Conservation (phyloP, 2,888 invertebrate species). For the Cerceris ruficornis region DNA sequence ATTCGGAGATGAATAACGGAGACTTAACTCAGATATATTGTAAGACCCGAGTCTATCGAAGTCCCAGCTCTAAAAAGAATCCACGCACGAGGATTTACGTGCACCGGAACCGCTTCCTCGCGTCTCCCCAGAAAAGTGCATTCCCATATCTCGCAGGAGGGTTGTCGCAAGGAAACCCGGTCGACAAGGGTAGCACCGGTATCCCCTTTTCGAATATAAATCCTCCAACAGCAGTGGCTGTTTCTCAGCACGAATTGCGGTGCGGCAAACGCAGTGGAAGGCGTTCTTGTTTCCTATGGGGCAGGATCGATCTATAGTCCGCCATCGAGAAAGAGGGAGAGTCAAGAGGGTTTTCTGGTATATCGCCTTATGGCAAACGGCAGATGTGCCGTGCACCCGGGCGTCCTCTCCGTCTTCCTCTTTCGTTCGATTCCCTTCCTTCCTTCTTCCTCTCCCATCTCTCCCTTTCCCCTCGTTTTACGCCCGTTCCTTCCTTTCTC, state of each 20-base stretch:
- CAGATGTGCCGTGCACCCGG: slow-evolving; percentile 71
- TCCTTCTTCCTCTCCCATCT: slow-evolving; percentile 6
- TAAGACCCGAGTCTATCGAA: not conserved
- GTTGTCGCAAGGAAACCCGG: not conserved
- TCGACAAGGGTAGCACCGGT: not conserved
- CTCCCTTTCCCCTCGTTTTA: not conserved
- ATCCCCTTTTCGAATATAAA: slow-evolving; percentile 43
- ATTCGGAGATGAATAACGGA: too few relatives aligned
- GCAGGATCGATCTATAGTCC: slow-evolving; percentile 69
- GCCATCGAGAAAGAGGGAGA: slow-evolving; percentile 68
- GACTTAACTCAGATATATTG: not conserved
- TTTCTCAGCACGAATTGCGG: slow-evolving; percentile 65
- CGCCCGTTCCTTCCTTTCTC: slow-evolving; percentile 9
- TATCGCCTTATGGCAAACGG: slow-evolving; percentile 75
- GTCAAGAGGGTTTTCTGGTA: slow-evolving; percentile 71
- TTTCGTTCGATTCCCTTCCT: slow-evolving; percentile 22
- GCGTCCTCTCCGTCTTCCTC: slow-evolving; percentile 22
- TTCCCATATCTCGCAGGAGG: not conserved
- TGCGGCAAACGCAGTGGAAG: slow-evolving; percentile 59
- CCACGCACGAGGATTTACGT: not conserved
- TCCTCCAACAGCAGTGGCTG: slow-evolving; percentile 56
- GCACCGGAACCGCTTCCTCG: not conserved
- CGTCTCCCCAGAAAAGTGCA: not conserved
- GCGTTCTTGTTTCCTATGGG: slow-evolving; percentile 68
- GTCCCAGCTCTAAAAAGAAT: not conserved